Conservation (phyloP, 2,888 invertebrate genomes). For the Perizoma flavofasciatum region DNA sequence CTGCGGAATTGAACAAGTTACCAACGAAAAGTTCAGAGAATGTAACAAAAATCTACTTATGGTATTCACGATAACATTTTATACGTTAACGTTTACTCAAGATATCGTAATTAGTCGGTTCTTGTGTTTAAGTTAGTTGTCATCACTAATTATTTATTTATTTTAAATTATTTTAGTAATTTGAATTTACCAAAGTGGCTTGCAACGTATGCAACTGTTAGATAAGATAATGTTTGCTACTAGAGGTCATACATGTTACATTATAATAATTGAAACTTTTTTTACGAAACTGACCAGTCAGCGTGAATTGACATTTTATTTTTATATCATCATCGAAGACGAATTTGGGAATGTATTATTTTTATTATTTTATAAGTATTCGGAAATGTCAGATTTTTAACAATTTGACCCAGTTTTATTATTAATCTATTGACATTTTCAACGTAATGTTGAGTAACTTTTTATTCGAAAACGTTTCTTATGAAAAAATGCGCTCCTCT, state of each 20-base stretch:
- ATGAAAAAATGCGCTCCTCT: no score
- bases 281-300: conserved; percentile 17
- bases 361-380: conserved; percentile 12
- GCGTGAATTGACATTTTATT: conserved; percentile 20
- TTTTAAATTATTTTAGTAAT: conserved; percentile 12
- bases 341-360: conserved; percentile 7
- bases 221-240: conserved; percentile 7
- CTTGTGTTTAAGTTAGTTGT: neutral
- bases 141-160: conserved; percentile 9
- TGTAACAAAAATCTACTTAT: neutral
- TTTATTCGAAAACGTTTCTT: conserved; percentile 1
- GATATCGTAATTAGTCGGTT: neutral
- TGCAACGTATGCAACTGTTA: conserved; percentile 12
- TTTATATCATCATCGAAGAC: conserved; percentile 4
- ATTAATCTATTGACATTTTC: neutral
- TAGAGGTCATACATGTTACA: conserved; percentile 8
- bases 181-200: conserved; percentile 21
- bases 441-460: conserved; percentile 2
- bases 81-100: neutral
- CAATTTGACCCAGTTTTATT: conserved; percentile 11
- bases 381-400: conserved; percentile 18
- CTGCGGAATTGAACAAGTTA: conserved; percentile 6
- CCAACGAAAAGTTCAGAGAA: neutral
- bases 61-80: neutral
- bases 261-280: conserved; percentile 16